Base-by-base conservation (phyloP, 1,140 invertebrate species). In the Drosophila funebris region DNA sequence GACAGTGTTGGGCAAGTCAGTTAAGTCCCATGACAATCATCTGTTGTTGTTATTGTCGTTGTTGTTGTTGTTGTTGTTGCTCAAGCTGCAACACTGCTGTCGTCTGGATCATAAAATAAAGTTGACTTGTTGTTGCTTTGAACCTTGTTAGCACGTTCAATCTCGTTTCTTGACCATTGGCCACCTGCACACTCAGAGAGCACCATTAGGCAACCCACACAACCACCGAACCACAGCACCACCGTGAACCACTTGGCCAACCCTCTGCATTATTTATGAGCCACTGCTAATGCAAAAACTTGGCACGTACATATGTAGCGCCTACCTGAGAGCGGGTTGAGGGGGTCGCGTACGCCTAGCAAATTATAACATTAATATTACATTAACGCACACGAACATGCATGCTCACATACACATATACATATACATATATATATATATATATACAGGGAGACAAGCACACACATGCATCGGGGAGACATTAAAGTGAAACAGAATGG, bases 351-450 rank as follows among this genome's bases (percentile, higher is more conserved):
- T 63, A 54, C 48, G 60, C 70, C 70, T 73, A 76, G 73, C 56
- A 87, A 87, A 87, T 87, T 87, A 88, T 82, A 88, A 87, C 82
- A 87, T 87, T 87, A 87, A 87, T 87, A 87, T 87, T 87, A 87
- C 83, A 87, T 87, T 87, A 87, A 87, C 74, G 62, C 74, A 81
- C 68, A 79, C 72, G 43, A 56, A 27, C 52, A 50, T 53, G 53
- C 62, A 64, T 56, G 39, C 27, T 36, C 20, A 50, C 53, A 56
- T 31, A 50, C 60, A 68, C 54, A 66, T 43, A 73, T 14, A 48
- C 27, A 44, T n/a, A n/a, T n/a, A n/a, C n/a, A n/a, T n/a, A n/a
- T n/a, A n/a, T n/a, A n/a, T n/a, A n/a, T n/a, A n/a, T n/a, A n/a
- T n/a, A n/a, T n/a, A n/a, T n/a, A n/a, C n/a, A n/a, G n/a, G n/a